These are phyloP conservation scores for Xenopus laevis DNA, from an alignment of 2,113 vertebrate species.

Conservation along the genomic window DNA sequence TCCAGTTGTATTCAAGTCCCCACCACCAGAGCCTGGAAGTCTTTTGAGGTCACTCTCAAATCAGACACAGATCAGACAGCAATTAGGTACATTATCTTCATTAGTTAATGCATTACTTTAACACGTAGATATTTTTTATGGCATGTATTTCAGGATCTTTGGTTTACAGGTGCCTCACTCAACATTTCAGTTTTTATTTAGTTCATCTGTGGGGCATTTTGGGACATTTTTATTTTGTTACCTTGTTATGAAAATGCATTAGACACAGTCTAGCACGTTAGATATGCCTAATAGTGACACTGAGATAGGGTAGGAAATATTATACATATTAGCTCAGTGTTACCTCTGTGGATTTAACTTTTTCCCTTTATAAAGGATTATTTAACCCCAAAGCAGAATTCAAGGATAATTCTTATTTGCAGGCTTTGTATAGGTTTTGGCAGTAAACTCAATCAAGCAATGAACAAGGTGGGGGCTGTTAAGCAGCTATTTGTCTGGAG, in stretches of 20 bases:
- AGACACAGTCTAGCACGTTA: background rate
- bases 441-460: too few species aligned
- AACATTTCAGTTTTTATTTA: conserved; percentile 6
- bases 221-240: background rate
- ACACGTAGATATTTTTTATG: background rate
- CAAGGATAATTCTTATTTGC: too few species aligned
- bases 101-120: conserved; percentile 36
- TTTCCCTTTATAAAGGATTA: too few species aligned
- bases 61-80: conserved; percentile 37
- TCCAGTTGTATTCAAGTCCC: conserved; percentile 4
- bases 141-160: background rate
- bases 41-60: conserved; percentile 38
- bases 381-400: too few species aligned
- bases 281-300: background rate
- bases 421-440: too few species aligned
- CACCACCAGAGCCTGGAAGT: conserved; percentile 26
- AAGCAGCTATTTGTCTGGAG: too few species aligned
- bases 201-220: background rate
- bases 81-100: conserved; percentile 34
- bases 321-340: too few species aligned
- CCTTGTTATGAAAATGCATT: background rate
- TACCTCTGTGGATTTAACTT: too few species aligned
- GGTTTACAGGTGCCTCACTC: conserved; percentile 1
- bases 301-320: too few species aligned
- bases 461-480: too few species aligned